Base-by-base conservation (phyloP, 2,797 vertebrate genomes). In the Hyperoplus immaculatus region DNA sequence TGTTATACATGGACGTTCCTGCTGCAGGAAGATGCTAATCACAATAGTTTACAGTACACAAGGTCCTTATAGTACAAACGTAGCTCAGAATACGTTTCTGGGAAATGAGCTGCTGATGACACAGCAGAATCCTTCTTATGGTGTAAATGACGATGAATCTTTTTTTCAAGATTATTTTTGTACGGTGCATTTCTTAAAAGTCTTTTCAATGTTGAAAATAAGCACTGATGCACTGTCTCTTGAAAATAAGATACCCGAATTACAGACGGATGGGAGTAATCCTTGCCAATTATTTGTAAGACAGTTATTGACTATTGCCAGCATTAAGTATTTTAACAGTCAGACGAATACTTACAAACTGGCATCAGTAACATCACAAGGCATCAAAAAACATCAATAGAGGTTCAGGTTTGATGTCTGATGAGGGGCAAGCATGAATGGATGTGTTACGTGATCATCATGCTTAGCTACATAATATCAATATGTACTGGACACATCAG, bases 401-500 rank as follows among this genome's bases (percentile, higher is more conserved):
- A 61, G 7, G 12, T 36, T 54, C 9, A 18, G 5, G 12, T 58
- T 54, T 13, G n/a, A 29, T 29, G 29, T 29, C 29, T 29, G 29
- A 29, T 29, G 29, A 29, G 16, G 45, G 42, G 39, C 14, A 46
- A 13, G 12, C 15, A 58, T 49, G 38, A 62, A n/a, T 73, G 2
- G 45, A 16, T 69, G 4, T 65, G 4, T 54, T 9, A n/a, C 13
- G 53, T 8, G 46, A 66, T 69, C 36, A 58, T 42, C n/a, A n/a
- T 39, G 14, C 16, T 45, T 6, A 10, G 7, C 29, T 68, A 13
- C 15, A 55, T 76, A 18, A 59, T 38, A 9, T 70, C 8, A 15
- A 12, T 66, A 12, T 54, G 29, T 29, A 29, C 29, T 65, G 53
- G 71, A 49, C 59, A 69, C 49, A 58, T 75, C n/a, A 56, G 49